phyloP scores from a whole-genome alignment of 2,113 vertebrate genomes.

The Corythaixoides concolor region DNA sequence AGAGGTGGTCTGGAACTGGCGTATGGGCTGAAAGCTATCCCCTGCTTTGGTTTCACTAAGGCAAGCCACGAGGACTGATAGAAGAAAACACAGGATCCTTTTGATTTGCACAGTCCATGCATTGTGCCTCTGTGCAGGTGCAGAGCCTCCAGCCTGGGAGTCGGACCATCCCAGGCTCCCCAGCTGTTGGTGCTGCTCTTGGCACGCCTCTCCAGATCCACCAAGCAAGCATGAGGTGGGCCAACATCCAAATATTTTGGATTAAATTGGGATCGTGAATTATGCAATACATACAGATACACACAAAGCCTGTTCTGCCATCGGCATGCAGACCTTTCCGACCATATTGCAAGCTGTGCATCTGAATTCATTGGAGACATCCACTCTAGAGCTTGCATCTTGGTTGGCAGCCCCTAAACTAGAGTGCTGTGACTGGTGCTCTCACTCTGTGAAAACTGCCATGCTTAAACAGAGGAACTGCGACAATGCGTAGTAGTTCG shows the following conservation, averaged over 20 bases:
- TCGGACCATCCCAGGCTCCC: background rate
- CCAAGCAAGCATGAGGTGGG: background rate
- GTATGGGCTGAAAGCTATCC: background rate
- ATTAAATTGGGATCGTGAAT: background rate
- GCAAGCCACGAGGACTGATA: background rate
- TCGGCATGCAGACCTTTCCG: background rate
- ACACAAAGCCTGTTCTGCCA: background rate
- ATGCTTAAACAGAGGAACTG: background rate
- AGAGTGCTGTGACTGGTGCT: background rate
- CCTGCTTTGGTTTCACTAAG: background rate
- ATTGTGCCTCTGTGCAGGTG: background rate
- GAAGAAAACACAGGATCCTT: background rate
- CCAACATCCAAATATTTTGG: background rate
- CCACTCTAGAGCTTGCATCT: background rate
- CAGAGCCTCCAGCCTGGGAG: background rate
- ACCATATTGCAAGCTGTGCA: background rate
- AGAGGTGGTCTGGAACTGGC: background rate
- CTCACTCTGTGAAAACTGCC: background rate
- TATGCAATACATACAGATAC: background rate
- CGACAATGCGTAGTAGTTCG: rapidly evolving
- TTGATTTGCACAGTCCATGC: background rate
- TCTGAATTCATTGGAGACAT: background rate
- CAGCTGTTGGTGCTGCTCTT: constrained; percentile 21
- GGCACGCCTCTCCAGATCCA: background rate
- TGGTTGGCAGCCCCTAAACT: background rate